phyloP scores from a whole-genome alignment of 2,888 invertebrate genomes.

The Tiliacea aurago region DNA sequence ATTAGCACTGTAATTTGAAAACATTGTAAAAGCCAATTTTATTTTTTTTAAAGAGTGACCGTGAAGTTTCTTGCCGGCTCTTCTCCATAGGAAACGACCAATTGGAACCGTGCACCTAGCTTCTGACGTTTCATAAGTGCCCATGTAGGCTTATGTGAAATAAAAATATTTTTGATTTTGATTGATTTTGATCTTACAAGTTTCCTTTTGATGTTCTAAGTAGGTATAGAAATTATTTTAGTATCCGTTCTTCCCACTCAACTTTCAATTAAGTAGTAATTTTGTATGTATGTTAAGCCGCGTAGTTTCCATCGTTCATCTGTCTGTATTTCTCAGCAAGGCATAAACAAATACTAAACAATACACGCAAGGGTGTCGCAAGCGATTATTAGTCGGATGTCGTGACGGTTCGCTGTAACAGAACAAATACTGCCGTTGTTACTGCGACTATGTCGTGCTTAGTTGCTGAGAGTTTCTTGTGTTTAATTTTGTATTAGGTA shows the following conservation, averaged over 20 bases:
- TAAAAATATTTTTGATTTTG: too few relatives aligned
- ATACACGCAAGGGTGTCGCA: slow-evolving; percentile 52
- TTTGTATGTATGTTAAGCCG: neutral
- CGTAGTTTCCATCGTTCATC: slow-evolving; percentile 3
- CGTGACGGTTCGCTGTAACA: slow-evolving; percentile 55
- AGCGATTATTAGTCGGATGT: slow-evolving; percentile 60
- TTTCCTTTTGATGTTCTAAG: too few relatives aligned
- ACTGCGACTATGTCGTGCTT: slow-evolving; percentile 22
- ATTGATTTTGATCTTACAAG: too few relatives aligned
- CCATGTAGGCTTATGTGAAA: too few relatives aligned
- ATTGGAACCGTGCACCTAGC: too few relatives aligned
- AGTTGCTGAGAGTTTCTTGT: slow-evolving; percentile 20
- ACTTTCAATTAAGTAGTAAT: neutral
- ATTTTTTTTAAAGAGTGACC: too few relatives aligned
- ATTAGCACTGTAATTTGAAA: too few relatives aligned
- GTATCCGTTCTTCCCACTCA: neutral
- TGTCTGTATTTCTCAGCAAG: neutral
- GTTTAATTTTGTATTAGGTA: slow-evolving; percentile 3
- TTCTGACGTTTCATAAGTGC: too few relatives aligned
- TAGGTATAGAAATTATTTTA: too few relatives aligned
- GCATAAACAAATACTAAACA: slow-evolving; percentile 35
- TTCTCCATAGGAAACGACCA: too few relatives aligned
- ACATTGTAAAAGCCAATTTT: too few relatives aligned
- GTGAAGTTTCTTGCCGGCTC: too few relatives aligned
- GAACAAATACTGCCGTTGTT: slow-evolving; percentile 59